Percentiles rank a stretch among this genome's conserved stretches.
These are phyloP conservation scores for Tokudaia muenninki DNA, from an alignment of 2,797 vertebrate species.

Conservation along the genomic window DNA sequence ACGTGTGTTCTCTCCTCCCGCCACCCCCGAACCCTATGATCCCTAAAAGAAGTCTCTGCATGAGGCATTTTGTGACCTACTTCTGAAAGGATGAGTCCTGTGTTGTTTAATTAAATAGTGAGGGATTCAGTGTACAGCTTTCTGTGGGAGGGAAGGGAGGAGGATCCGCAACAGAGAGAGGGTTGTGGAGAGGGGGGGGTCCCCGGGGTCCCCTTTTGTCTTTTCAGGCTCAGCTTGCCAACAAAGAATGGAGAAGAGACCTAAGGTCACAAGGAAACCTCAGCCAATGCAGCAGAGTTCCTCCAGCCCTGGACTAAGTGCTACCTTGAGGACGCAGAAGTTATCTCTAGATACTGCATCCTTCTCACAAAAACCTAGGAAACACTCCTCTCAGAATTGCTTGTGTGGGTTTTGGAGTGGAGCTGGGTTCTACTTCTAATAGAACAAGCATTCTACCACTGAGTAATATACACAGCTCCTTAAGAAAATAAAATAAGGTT, in stretches of 20 bases:
- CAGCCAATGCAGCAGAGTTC: not conserved
- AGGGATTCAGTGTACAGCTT: not conserved
- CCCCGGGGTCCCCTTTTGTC: not conserved
- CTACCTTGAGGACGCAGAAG: accelerated
- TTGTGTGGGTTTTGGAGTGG: not conserved
- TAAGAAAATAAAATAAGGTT: not conserved
- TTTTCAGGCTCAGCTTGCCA: not conserved
- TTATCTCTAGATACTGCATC: not conserved
- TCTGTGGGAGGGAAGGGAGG: not conserved
- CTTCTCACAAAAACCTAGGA: not conserved
- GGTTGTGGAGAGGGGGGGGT: no score
- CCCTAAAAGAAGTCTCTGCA: not conserved
- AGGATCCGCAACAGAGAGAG: not conserved
- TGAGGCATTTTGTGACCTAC: constrained; percentile 21
- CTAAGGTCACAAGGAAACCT: not conserved
- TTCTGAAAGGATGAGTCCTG: constrained; percentile 34
- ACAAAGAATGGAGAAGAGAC: not conserved
- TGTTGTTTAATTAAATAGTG: constrained; percentile 35
- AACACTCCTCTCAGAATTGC: not conserved
- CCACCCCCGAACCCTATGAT: not conserved
- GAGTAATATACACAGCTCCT: not conserved
- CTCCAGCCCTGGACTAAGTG: not conserved
- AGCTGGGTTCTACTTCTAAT: not conserved
- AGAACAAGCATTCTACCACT: not conserved
- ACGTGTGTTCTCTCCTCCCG: not conserved